Percentiles rank a stretch among this genome's conserved stretches.
These are phyloP conservation scores for Spondyliosoma cantharus DNA, from an alignment of 2,797 vertebrate genomes.

Conservation along the genomic window DNA sequence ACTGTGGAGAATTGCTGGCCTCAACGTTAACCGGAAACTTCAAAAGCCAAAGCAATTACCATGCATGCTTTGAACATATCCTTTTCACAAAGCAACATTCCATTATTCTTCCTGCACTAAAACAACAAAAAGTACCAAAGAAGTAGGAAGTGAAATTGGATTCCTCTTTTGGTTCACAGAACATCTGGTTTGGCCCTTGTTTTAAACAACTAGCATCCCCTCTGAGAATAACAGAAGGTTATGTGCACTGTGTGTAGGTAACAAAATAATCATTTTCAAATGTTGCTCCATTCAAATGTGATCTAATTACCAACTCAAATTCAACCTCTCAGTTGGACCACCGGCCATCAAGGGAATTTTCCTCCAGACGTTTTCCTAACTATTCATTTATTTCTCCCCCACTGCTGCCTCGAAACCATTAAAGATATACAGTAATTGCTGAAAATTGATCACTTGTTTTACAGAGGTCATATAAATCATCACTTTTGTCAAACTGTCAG, in stretches of 20 bases:
- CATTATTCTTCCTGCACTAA: constrained; percentile 74
- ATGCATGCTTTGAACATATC: constrained; percentile 79
- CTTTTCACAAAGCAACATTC: constrained; percentile 76
- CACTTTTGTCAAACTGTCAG: constrained; percentile 86
- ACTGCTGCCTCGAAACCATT: constrained; percentile 65
- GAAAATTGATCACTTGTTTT: constrained; percentile 92
- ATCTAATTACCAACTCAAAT: constrained; percentile 82
- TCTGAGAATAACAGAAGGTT: constrained; percentile 77
- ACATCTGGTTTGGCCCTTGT: constrained; percentile 81
- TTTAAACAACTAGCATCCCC: constrained; percentile 81
- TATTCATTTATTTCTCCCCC: constrained; percentile 82
- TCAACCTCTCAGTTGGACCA: constrained; percentile 74
- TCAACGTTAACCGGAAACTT: constrained; percentile 70
- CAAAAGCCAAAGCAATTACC: constrained; percentile 80
- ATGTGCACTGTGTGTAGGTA: constrained; percentile 76
- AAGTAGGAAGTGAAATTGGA: constrained; percentile 82
- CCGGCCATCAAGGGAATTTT: constrained; percentile 71
- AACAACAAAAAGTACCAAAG: constrained; percentile 78
- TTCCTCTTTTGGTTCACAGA: constrained; percentile 72
- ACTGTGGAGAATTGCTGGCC: constrained; percentile 58
- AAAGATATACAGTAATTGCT: constrained; percentile 87
- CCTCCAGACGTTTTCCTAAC: constrained; percentile 65
- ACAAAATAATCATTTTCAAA: constrained; percentile 85
- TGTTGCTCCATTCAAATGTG: constrained; percentile 79
- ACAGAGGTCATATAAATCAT: constrained; percentile 91